Evolutionary conservation across 35 echinoderm and acorn worm genomes (phyloP).

Genomic region (Diadema setosum): DNA sequence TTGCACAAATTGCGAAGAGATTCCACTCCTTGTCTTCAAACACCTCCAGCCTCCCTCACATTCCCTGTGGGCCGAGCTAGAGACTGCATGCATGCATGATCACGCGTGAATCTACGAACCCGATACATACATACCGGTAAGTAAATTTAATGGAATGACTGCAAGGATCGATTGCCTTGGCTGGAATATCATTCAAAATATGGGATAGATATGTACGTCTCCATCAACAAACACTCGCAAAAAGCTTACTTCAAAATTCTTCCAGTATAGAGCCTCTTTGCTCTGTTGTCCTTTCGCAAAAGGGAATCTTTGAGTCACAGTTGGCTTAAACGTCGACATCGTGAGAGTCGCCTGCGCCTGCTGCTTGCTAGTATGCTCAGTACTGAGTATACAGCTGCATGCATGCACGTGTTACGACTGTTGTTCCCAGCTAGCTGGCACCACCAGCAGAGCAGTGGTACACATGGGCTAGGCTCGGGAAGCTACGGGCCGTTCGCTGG

Average conservation of each 20-base stretch:
- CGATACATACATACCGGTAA: neutral
- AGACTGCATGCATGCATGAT: neutral
- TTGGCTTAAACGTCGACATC: conserved; percentile 43
- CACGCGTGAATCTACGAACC: neutral
- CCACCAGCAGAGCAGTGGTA: no score
- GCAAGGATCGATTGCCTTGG: neutral
- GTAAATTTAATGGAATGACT: neutral
- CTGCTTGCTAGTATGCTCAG: no score
- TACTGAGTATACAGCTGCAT: no score
- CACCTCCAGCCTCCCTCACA: no score
- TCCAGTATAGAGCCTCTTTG: conserved; percentile 50
- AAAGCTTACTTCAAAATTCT: conserved; percentile 48
- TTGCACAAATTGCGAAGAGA: no score
- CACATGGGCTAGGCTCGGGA: no score
- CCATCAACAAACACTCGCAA: no score
- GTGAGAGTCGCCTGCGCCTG: no score
- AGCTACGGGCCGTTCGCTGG: no score
- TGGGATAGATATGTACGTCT: neutral
- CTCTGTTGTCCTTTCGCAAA: conserved; percentile 15
- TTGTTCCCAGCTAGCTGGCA: no score
- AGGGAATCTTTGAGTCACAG: conserved; percentile 40
- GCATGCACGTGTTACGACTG: no score
- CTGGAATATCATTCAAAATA: neutral
- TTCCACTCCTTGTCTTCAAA: no score
- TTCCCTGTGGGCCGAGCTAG: neutral